Percentiles rank a stretch among this genome's conserved stretches.
phyloP scores from a whole-genome alignment of 2,797 vertebrate species.

The Anas acuta region DNA sequence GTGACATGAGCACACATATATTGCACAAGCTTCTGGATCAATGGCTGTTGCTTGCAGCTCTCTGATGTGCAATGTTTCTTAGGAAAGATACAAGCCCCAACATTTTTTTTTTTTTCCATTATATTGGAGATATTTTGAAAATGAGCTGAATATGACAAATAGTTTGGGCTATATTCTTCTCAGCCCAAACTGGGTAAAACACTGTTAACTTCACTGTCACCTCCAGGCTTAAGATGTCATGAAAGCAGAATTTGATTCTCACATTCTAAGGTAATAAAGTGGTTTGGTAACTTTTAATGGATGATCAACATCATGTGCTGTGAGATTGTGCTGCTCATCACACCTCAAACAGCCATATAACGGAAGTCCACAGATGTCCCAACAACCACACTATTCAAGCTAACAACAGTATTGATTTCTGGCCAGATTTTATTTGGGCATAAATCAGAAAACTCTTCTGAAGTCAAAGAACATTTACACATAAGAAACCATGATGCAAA shows the following conservation, averaged over 20 bases:
- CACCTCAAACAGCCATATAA: background rate
- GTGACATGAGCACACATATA: background rate
- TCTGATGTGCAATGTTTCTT: background rate
- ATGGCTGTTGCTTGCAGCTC: background rate
- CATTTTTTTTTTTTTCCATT: background rate
- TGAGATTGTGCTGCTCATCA: background rate
- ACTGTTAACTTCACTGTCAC: background rate
- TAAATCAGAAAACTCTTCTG: background rate
- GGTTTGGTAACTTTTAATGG: background rate
- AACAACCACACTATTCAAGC: background rate
- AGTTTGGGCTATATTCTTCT: background rate
- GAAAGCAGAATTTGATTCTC: background rate
- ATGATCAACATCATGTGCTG: background rate
- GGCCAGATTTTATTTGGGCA: background rate
- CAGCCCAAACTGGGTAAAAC: background rate
- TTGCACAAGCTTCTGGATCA: slow-evolving; percentile 33
- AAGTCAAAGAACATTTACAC: background rate
- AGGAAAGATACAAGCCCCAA: background rate
- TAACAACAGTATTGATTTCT: background rate
- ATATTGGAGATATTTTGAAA: background rate
- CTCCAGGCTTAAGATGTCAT: background rate
- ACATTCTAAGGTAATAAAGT: background rate
- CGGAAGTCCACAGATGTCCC: background rate
- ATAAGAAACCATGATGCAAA: background rate
- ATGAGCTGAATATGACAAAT: background rate